Conservation (phyloP, 2,113 vertebrate species). For the Scophthalmus maximus region DNA sequence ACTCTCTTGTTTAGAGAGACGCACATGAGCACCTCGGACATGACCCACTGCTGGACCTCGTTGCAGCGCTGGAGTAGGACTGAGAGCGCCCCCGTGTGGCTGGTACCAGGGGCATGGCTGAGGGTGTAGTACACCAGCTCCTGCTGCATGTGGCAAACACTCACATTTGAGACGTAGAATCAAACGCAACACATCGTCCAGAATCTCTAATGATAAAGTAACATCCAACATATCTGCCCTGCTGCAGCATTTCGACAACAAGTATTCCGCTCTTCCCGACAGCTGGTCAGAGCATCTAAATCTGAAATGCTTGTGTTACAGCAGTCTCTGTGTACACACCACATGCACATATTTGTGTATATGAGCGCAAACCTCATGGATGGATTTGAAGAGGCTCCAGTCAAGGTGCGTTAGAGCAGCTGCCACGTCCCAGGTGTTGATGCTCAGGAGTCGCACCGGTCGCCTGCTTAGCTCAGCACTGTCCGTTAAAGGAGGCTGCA, state of each 20-base stretch:
- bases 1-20: slow-evolving; percentile 93
- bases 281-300: too few species aligned
- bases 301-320: too few species aligned
- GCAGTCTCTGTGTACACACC: too few species aligned
- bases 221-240: too few species aligned
- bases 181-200: too few species aligned
- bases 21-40: slow-evolving; percentile 96
- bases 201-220: too few species aligned
- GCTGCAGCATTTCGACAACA: too few species aligned
- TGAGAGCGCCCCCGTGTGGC: slow-evolving; percentile 91
- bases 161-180: too few species aligned
- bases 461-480: slow-evolving; percentile 91
- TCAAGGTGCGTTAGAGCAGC: slow-evolving; percentile 95
- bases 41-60: slow-evolving; percentile 98
- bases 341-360: slow-evolving; percentile 8
- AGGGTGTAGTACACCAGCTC: slow-evolving; percentile 97
- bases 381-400: slow-evolving; percentile 96
- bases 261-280: too few species aligned
- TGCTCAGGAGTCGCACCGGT: slow-evolving; percentile 91
- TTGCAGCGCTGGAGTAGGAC: slow-evolving; percentile 96
- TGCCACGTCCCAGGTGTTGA: slow-evolving; percentile 98
- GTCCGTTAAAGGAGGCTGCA: slow-evolving; percentile 91
- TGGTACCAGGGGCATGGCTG: slow-evolving; percentile 87
- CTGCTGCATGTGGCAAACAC: slow-evolving; percentile 85
- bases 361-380: slow-evolving; percentile 88